A percentile compares a stretch with the other conserved stretches of the same genome.
phyloP scores from a whole-genome alignment of 2,797 vertebrate species.

The Lutjanus argentimaculatus region DNA sequence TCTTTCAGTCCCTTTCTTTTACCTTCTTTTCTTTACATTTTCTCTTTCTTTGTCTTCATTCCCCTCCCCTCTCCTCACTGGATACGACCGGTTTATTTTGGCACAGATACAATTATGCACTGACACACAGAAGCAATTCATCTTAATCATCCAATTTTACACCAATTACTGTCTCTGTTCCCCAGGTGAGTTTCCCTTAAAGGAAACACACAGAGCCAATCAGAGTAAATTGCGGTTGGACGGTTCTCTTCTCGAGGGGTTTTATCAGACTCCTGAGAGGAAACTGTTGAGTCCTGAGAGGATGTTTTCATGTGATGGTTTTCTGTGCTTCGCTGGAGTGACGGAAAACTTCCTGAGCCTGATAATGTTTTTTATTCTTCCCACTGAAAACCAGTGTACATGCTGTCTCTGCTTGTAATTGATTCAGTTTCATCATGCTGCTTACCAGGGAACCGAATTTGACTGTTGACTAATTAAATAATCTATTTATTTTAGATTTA shows the following conservation, averaged over 20 bases:
- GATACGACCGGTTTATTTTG: not conserved
- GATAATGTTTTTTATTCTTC: not conserved
- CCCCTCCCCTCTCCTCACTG: not conserved
- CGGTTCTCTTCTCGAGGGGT: not conserved
- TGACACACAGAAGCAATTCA: constrained; percentile 1
- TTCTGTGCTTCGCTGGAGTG: constrained; percentile 32
- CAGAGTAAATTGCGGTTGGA: not conserved
- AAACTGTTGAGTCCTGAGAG: not conserved
- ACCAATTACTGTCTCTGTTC: constrained; percentile 5
- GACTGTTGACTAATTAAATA: too few species aligned
- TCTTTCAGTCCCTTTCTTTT: not conserved
- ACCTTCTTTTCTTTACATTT: not conserved
- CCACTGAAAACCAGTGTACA: too few species aligned
- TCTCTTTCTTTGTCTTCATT: too few species aligned
- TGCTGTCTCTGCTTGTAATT: not conserved
- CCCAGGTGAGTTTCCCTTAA: not conserved
- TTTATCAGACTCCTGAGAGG: constrained; percentile 30
- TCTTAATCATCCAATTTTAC: constrained; percentile 27
- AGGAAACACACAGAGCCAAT: constrained; percentile 15
- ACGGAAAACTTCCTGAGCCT: not conserved
- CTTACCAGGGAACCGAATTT: too few species aligned
- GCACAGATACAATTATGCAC: not conserved
- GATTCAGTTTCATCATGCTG: not conserved
- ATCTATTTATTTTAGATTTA: too few species aligned
- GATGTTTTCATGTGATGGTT: constrained; percentile 26